These are phyloP conservation scores for Amphiura filiformis DNA, from an alignment of 35 echinoderm and acorn worm species.

Conservation along the genomic window DNA sequence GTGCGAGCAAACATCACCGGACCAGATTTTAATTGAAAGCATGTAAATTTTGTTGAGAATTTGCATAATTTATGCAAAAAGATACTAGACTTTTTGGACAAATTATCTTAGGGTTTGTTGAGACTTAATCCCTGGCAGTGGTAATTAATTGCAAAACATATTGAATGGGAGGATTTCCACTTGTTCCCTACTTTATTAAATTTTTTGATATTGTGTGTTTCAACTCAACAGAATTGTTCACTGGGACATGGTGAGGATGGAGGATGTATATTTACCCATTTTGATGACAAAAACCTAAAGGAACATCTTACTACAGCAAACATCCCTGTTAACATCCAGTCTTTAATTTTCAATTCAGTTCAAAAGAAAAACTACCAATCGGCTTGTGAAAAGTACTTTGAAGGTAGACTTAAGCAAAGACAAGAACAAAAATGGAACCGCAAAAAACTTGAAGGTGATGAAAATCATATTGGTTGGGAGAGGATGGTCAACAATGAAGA, in stretches of 20 bases:
- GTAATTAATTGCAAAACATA: too few species aligned
- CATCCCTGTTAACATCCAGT: background rate
- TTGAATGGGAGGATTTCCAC: too few species aligned
- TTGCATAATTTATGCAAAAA: too few species aligned
- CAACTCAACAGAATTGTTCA: conserved; percentile 13
- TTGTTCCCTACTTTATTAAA: too few species aligned
- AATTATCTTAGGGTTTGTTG: too few species aligned
- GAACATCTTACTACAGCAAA: background rate
- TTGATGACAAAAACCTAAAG: conserved; percentile 52
- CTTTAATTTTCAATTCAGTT: background rate
- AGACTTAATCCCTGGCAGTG: too few species aligned
- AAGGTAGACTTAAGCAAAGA: background rate
- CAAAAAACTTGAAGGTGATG: background rate
- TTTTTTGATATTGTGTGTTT: background rate
- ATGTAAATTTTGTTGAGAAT: too few species aligned
- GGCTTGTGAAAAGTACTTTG: background rate
- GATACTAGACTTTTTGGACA: too few species aligned
- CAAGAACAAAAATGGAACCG: too few species aligned
- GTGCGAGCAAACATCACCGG: too few species aligned
- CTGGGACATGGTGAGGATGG: conserved; percentile 79
- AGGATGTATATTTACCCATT: conserved; percentile 80
- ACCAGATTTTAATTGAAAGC: too few species aligned
- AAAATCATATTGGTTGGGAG: background rate
- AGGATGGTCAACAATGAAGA: too few species aligned
- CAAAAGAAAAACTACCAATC: background rate